Percentiles rank a stretch among this genome's conserved stretches.
Conservation (phyloP, 2,113 vertebrate genomes). For the Bucco capensis region DNA sequence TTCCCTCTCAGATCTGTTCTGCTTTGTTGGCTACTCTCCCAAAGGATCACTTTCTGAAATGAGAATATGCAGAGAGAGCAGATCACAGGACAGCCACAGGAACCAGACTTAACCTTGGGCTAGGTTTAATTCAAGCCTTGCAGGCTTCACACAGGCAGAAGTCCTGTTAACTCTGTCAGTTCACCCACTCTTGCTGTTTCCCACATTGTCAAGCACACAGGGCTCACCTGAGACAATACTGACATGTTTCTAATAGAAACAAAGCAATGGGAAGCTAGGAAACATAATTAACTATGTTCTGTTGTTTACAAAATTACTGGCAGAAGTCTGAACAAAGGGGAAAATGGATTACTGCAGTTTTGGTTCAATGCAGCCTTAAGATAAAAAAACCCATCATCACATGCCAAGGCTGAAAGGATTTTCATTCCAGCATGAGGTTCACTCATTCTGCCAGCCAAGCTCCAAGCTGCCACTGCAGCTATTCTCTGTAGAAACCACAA, state of each 20-base stretch:
- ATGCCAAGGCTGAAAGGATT: slow-evolving; percentile 57
- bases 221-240: not conserved
- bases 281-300: slow-evolving; percentile 36
- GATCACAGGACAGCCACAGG: not conserved
- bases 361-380: slow-evolving; percentile 20
- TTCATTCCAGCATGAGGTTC: slow-evolving; percentile 32
- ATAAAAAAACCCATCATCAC: not conserved
- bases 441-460: not conserved
- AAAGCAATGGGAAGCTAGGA: not conserved
- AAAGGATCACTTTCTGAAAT: not conserved
- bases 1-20: not conserved
- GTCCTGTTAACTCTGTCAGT: not conserved
- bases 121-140: not conserved
- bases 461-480: slow-evolving; percentile 3
- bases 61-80: not conserved
- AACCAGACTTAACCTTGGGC: not conserved
- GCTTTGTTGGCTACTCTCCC: not conserved
- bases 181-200: not conserved
- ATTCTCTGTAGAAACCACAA: not conserved
- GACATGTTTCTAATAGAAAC: not conserved
- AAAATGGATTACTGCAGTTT: slow-evolving; percentile 38
- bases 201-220: not conserved
- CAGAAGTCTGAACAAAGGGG: not conserved
- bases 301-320: slow-evolving; percentile 45
- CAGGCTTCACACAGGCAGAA: not conserved